Evolutionary conservation across 2,888 invertebrate species (phyloP), one percentile per base, ranked within the genome.

Genomic region (Meliscaeva auricollis): DNA sequence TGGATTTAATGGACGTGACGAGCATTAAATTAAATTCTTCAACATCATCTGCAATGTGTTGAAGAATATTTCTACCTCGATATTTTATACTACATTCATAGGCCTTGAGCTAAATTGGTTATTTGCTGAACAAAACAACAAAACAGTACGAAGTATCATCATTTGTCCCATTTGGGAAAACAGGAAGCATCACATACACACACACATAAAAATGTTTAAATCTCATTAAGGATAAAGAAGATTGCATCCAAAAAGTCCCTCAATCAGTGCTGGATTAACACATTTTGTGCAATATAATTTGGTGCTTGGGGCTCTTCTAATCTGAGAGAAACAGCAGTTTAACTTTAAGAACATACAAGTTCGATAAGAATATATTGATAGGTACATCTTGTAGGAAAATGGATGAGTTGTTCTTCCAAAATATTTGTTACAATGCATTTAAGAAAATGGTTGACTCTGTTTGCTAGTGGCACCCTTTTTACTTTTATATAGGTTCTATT

Each of bases 1-100:
- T 84, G 80, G 66, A 60, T 75, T 80, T 84, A 75, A 80, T 84
- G 66, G 60, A 80, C 84, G 84, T 84, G 84, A 84, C 84, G 70
- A 75, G 84, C 75, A 84, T 84, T 84, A 84, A 84, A 84, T 84
- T 84, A 84, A 80, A 84, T 80, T 84, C 80, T 75, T 80, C 80
- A 84, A 70, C 84, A 80, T 75, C 35, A 80, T 80, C 80, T 80
- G 84, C 84, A 84, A 70, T 70, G 60, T 70, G 70, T 32, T 66
- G 46, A 46, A 30, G 74, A 60, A 26, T 2, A 26, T 11, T 26
- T 73, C 17, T 48, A 46, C 11, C 46, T 78, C 54, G 54, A 22
- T 30, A 48, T 64, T 80, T 70, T 80, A 54, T 80, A 80, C 50
- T 66, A 72, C 75, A 68, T 72, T 64, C 52, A 66, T 46, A 70